phyloP scores from a whole-genome alignment of 2,113 vertebrate species.

The Donacobius atricapilla region DNA sequence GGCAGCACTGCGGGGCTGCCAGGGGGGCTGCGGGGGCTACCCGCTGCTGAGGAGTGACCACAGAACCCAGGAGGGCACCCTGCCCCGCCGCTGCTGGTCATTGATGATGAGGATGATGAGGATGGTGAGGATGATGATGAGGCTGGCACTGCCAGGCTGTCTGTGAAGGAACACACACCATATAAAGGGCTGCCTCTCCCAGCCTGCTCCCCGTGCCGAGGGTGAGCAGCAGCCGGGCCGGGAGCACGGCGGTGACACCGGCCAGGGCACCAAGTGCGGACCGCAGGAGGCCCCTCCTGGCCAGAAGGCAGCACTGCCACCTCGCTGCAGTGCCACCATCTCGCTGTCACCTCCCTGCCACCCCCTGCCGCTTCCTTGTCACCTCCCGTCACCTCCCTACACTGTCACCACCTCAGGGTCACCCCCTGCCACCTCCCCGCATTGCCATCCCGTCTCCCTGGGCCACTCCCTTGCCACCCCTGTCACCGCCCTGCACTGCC shows the following conservation, averaged over 20 bases:
- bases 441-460: neutral
- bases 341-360: neutral
- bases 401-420: neutral
- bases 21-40: accelerated
- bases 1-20: accelerated
- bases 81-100: neutral
- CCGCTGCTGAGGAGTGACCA: accelerated
- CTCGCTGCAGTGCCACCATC: neutral
- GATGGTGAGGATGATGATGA: accelerated
- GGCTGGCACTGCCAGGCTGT: neutral
- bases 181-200: accelerated
- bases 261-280: accelerated
- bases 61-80: neutral
- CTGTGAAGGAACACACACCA: neutral
- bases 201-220: accelerated
- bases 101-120: accelerated
- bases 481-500: neutral
- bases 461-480: neutral
- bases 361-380: neutral
- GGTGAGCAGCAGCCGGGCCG: neutral
- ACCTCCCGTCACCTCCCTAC: neutral
- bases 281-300: neutral
- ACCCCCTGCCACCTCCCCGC: neutral
- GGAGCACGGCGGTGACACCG: neutral
- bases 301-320: neutral